Evolutionary conservation across 2,113 vertebrate species (phyloP).

Genomic region (Triplophysa rosa): DNA sequence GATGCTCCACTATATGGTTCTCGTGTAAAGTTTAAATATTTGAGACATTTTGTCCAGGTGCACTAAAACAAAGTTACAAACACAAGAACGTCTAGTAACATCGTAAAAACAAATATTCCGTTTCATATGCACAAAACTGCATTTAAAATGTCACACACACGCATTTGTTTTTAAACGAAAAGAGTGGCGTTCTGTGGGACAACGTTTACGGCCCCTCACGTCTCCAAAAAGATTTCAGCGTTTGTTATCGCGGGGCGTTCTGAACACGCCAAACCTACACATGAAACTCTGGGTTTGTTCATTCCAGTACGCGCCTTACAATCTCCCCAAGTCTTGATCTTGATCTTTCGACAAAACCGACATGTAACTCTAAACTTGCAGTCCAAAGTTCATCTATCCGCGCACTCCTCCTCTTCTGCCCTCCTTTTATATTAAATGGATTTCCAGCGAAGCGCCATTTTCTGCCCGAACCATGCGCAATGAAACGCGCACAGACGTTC

Average conservation of each 20-base stretch:
- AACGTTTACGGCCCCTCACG: conserved; percentile 32
- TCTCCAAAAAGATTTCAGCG: background rate
- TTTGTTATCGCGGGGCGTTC: conserved; percentile 4
- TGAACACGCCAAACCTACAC: background rate
- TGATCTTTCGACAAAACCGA: background rate
- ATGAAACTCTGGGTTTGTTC: background rate
- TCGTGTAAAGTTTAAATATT: background rate
- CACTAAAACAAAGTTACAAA: background rate
- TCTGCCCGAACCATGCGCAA: conserved; percentile 68
- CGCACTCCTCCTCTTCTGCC: conserved; percentile 48
- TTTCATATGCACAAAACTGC: background rate
- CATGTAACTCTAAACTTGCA: conserved; percentile 44
- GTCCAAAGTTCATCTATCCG: conserved; percentile 33
- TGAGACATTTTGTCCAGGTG: background rate
- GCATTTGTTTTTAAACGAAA: background rate
- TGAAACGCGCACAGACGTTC: conserved; percentile 57
- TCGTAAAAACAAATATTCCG: background rate
- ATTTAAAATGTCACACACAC: background rate
- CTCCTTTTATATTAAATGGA: conserved; percentile 68
- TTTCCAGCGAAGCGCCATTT: conserved; percentile 78
- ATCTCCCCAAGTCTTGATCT: conserved; percentile 29
- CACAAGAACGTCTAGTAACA: background rate
- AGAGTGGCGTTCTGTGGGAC: background rate
- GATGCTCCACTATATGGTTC: background rate
- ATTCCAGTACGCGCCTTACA: conserved; percentile 33